Base-by-base conservation (phyloP, 2,888 invertebrate species). In the Zonitis immaculata region DNA sequence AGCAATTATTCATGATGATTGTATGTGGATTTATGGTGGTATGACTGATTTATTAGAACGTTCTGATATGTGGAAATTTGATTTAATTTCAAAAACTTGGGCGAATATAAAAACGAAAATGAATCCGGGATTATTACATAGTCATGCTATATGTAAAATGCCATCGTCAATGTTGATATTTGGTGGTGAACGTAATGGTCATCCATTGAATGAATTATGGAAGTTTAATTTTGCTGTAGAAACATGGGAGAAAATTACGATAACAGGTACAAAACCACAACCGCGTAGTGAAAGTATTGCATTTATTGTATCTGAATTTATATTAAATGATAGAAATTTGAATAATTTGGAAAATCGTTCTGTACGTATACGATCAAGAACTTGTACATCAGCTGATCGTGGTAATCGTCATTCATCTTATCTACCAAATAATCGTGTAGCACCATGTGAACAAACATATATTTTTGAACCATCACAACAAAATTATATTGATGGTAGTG, bases 21-120 rank as follows among this genome's bases (percentile, higher is more conserved):
- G 85, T 3, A 88, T 94, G 81, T 93, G 90, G 85, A 82, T 94
- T 69, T 92, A 89, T 76, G 94, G 90, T 14, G 94, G 94, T 0
- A 90, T 89, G 87, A 87, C 87, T 58, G 91, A 92, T 78, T 81
- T 94, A 52, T 84, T 87, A 61, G 88, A 70, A 56, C 57, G 70
- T 8, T 61, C 65, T 4, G 71, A 71, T 57, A 59, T 70, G 22
- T 71, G 71, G 71, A 66, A 64, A 79, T 71, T 65, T 62, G 69
- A 71, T 44, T 61, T 62, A 12, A 52, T 60, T 9, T 63, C 81
- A 0, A 83, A 85, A 58, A 80, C 79, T 49, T 90, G 89, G 89
- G 79, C 76, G 48, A 72, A 75, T 56, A 76, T 88, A 50, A 85
- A 85, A 60, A 77, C 78, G 30, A 82, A 83, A 71, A 77, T 80